phyloP scores from a whole-genome alignment of 2,888 invertebrate species.

The Ganaspis brasiliensis region DNA sequence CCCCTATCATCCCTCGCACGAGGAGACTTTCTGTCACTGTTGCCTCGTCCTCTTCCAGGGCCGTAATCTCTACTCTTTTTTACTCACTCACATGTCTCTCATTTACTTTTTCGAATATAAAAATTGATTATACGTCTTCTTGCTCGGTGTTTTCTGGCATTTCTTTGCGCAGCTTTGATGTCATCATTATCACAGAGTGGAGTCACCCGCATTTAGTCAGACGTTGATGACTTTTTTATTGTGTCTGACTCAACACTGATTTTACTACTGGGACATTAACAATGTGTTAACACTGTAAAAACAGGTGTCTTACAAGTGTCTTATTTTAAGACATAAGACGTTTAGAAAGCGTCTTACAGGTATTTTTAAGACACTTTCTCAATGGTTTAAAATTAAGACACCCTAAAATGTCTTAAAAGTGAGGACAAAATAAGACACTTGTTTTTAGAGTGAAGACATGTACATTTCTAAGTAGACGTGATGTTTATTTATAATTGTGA shows the following conservation, averaged over 20 bases:
- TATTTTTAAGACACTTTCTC: too few species aligned
- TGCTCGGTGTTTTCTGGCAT: neutral
- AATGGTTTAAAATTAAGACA: too few species aligned
- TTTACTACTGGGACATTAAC: neutral
- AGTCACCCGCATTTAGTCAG: neutral
- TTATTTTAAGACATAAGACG: too few species aligned
- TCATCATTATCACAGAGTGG: slow-evolving; percentile 1
- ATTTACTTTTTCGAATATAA: slow-evolving; percentile 24
- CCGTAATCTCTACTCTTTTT: slow-evolving; percentile 18
- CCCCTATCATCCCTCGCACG: slow-evolving; percentile 30
- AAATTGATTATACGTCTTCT: slow-evolving; percentile 6
- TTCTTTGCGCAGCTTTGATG: neutral
- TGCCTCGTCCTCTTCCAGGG: slow-evolving; percentile 39
- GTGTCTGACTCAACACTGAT: slow-evolving; percentile 3
- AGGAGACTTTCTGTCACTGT: slow-evolving; percentile 50
- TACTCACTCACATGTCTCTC: neutral
- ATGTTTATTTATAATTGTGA: too few species aligned
- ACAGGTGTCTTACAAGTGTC: too few species aligned
- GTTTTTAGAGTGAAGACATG: too few species aligned
- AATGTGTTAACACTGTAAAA: neutral
- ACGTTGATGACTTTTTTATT: slow-evolving; percentile 12
- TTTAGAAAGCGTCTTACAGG: too few species aligned
- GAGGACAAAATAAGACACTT: too few species aligned
- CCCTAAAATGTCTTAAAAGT: too few species aligned
- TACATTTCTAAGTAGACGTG: too few species aligned